Evolutionary conservation across 1,140 invertebrate species (phyloP).

Genomic region (Drosophila pandora): DNA sequence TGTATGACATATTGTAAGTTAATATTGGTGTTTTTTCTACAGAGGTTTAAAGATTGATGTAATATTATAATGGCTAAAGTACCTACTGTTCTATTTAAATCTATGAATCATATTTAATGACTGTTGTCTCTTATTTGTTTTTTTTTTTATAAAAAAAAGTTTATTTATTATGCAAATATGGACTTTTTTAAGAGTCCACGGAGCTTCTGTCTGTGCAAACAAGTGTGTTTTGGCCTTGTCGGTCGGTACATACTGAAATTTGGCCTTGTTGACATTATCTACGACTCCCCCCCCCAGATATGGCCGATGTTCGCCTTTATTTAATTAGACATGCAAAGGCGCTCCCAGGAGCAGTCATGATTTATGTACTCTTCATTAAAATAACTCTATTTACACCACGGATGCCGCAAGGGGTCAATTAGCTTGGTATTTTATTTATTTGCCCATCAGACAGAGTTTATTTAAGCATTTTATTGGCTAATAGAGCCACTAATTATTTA

Average conservation of each 20-base stretch:
- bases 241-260: neutral
- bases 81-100: too few relatives aligned
- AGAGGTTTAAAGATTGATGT: neutral
- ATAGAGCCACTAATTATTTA: neutral
- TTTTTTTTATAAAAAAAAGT: conserved; percentile 39
- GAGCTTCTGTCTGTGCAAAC: neutral
- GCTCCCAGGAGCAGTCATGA: conserved; percentile 37
- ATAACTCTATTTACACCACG: conserved; percentile 18
- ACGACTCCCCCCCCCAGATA: conserved; percentile 33
- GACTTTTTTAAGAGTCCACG: neutral
- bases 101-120: neutral
- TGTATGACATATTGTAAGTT: neutral
- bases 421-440: neutral
- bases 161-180: conserved; percentile 70
- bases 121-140: neutral
- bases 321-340: conserved; percentile 67
- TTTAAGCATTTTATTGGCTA: neutral
- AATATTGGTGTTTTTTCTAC: neutral
- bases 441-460: neutral
- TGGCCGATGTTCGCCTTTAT: conserved; percentile 25
- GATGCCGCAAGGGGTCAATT: neutral
- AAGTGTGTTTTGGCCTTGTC: neutral
- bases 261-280: conserved; percentile 40
- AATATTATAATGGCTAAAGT: too few relatives aligned
- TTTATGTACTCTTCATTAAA: conserved; percentile 73